A percentile compares a stretch with the other conserved stretches of the same genome.
Conservation (phyloP, 2,797 vertebrate genomes). For the Hydrophis major region DNA sequence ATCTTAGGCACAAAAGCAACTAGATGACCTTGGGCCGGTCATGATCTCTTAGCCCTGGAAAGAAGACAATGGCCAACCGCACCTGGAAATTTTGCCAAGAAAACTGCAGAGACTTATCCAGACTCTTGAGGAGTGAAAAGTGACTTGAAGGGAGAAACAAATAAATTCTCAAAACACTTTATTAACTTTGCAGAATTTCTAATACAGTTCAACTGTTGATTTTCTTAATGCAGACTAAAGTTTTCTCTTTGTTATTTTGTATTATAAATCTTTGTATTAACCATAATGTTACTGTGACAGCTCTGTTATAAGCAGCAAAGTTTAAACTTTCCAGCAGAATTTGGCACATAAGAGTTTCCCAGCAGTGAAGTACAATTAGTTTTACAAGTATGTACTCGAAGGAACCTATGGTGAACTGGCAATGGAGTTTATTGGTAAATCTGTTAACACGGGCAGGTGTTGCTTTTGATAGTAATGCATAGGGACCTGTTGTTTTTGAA, state of each 20-base stretch:
- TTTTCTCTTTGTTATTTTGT: background rate
- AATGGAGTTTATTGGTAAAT: background rate
- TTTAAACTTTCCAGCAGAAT: background rate
- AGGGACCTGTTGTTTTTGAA: background rate
- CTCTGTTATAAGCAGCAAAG: background rate
- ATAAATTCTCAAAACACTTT: background rate
- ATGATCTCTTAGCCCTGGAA: background rate
- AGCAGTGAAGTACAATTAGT: constrained; percentile 3
- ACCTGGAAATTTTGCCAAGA: background rate
- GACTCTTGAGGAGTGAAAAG: background rate
- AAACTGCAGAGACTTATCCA: background rate
- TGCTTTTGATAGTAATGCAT: background rate
- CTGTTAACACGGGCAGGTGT: background rate
- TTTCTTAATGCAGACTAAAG: background rate
- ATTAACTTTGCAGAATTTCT: background rate
- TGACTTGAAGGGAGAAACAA: background rate
- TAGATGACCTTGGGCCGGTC: background rate
- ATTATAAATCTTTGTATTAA: background rate
- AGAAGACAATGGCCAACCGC: background rate
- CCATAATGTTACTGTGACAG: background rate
- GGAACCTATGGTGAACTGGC: background rate
- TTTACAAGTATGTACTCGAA: background rate
- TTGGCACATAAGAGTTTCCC: background rate
- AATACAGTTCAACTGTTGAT: background rate
- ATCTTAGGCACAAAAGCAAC: background rate